A percentile compares a stretch with the other conserved stretches of the same genome.
Evolutionary conservation across 2,797 vertebrate genomes (phyloP).

Genomic region (Pantherophis alleghaniensis): DNA sequence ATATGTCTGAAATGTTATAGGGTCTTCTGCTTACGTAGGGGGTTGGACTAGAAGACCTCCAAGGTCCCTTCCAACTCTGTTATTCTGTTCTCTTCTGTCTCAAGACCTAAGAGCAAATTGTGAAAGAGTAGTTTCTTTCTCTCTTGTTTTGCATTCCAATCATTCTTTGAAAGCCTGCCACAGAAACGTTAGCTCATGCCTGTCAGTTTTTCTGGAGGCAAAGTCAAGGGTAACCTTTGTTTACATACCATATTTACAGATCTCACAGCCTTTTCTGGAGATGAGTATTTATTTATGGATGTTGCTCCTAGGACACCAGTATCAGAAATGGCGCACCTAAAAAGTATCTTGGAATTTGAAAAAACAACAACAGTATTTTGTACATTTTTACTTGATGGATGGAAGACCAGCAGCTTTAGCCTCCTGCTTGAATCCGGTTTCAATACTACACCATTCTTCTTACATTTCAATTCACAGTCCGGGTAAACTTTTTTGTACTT

Average conservation of each 20-base stretch:
- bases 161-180: conserved; percentile 56
- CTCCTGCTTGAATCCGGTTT: neutral
- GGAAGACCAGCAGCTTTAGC: conserved; percentile 6
- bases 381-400: conserved; percentile 39
- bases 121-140: neutral
- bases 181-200: conserved; percentile 68
- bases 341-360: conserved; percentile 49
- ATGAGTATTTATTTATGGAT: conserved; percentile 22
- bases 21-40: neutral
- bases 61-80: neutral
- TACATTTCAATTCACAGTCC: neutral
- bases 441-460: neutral
- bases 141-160: conserved; percentile 49
- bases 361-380: conserved; percentile 51
- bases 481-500: neutral
- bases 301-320: neutral
- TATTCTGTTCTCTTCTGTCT: neutral
- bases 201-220: conserved; percentile 65
- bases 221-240: conserved; percentile 55
- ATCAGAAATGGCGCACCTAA: conserved; percentile 43
- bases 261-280: conserved; percentile 42
- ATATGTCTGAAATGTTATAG: neutral
- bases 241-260: conserved; percentile 52
- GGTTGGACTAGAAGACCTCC: neutral
- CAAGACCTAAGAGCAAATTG: neutral